Evolutionary conservation across 2,888 invertebrate species (phyloP), one percentile per base, ranked within the genome.

Genomic region (Brachypterus glaber): DNA sequence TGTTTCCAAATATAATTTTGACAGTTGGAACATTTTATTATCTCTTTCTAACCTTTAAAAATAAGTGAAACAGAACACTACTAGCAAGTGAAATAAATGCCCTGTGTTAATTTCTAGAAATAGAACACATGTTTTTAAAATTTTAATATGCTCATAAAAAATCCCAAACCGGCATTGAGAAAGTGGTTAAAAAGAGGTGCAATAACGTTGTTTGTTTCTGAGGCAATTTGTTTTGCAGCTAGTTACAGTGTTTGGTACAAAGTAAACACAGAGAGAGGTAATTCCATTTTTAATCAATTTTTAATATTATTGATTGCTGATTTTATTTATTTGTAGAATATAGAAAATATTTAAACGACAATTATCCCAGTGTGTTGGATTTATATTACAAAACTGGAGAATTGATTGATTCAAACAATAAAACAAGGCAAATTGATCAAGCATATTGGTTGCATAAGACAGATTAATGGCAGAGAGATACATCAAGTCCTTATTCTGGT

Each of bases 241-340:
- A 71, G 76, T 17, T 83, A 79, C 66, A 70, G 68, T 43, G 55
- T 78, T 50, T 86, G 80, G 76, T 67, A 71, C 58, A 75, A 73
- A 64, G 70, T 83, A 60, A 84, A 82, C 58, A 74, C 73, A 33
- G 76, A 79, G 53, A 72, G 78, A 72, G 80, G 86, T 82, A 64
- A 64, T 68, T 62, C 17, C 8, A n/a, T 16, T 26, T 35, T 17
- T 11, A 13, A 17, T 24, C 5, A 16, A 25, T 4, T 21, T 30
- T 35, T 16, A 36, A 4, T 40, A 17, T 15, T 31, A 17, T n/a
- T 16, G 17, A 21, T 21, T 21, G 9, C 21, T 9, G 5, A 9
- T 33, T 30, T 11, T 30, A 15, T 40, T 44, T 43, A 38, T 43
- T 70, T 71, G 18, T 66, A 86, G 86, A 79, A 64, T 80, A 78